These are phyloP conservation scores for Sialis fuliginosa DNA, from an alignment of 2,888 invertebrate species.

Conservation along the genomic window DNA sequence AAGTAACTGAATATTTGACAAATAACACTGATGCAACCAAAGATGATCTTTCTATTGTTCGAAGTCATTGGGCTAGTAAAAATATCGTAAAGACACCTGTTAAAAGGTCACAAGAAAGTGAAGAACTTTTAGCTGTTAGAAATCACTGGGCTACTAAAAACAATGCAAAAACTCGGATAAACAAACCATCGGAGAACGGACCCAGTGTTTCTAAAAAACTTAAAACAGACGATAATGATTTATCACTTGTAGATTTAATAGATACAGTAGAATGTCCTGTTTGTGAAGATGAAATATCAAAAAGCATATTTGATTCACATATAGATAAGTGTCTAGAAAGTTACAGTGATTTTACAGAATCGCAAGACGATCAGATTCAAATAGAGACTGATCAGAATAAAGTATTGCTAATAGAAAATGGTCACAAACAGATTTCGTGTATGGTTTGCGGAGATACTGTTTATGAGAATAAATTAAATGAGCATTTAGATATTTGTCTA, in stretches of 20 bases:
- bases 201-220: no score
- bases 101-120: background rate
- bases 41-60: conserved; percentile 16
- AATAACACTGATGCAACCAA: background rate
- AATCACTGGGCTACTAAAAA: no score
- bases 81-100: conserved; percentile 8
- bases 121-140: no score
- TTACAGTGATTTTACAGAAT: conserved; percentile 26
- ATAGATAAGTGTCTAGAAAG: conserved; percentile 32
- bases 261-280: conserved; percentile 9
- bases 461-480: conserved; percentile 18
- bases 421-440: conserved; percentile 16
- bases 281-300: background rate
- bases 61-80: conserved; percentile 25
- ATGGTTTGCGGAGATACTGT: conserved; percentile 24
- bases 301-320: conserved; percentile 19
- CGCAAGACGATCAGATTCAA: conserved; percentile 9
- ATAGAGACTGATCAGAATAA: no score
- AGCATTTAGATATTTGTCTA: conserved; percentile 23
- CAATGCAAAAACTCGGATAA: no score
- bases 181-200: no score
- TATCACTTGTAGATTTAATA: conserved; percentile 2
- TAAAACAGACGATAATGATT: no score
- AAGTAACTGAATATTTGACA: background rate
- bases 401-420: background rate